Evolutionary conservation across 2,113 vertebrate species (phyloP).

Genomic region (Myotis lucifugus): DNA sequence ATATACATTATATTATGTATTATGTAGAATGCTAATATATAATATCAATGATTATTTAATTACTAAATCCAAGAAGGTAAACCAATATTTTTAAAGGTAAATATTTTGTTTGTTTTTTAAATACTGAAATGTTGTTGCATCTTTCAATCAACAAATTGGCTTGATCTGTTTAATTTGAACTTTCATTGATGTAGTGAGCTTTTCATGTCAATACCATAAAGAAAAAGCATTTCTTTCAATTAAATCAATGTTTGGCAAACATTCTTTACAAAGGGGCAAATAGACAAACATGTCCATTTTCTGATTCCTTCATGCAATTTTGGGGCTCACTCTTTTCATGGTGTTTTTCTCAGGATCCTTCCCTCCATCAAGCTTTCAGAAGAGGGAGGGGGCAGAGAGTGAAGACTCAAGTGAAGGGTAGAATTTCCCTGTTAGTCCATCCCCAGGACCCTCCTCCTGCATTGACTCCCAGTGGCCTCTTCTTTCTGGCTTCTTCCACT

Average conservation of each 20-base stretch:
- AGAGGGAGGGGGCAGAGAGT: neutral
- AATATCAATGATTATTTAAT: neutral
- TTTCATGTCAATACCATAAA: neutral
- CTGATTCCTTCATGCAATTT: neutral
- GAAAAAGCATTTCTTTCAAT: neutral
- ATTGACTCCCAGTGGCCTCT: neutral
- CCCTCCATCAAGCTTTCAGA: neutral
- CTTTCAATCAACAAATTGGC: neutral
- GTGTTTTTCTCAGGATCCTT: neutral
- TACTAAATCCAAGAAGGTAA: neutral
- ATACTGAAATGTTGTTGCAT: neutral
- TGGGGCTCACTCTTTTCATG: neutral
- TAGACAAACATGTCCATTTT: accelerated
- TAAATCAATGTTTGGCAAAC: neutral
- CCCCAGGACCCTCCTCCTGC: accelerated
- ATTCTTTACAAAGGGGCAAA: neutral
- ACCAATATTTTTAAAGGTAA: neutral
- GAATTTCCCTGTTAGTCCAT: neutral
- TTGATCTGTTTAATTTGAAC: neutral
- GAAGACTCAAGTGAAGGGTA: neutral
- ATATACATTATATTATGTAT: neutral
- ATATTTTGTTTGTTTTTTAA: neutral
- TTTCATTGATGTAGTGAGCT: neutral
- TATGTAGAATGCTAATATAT: no score
- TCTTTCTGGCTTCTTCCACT: neutral